Conservation (phyloP, 2,113 vertebrate species). For the Sorex fumeus region DNA sequence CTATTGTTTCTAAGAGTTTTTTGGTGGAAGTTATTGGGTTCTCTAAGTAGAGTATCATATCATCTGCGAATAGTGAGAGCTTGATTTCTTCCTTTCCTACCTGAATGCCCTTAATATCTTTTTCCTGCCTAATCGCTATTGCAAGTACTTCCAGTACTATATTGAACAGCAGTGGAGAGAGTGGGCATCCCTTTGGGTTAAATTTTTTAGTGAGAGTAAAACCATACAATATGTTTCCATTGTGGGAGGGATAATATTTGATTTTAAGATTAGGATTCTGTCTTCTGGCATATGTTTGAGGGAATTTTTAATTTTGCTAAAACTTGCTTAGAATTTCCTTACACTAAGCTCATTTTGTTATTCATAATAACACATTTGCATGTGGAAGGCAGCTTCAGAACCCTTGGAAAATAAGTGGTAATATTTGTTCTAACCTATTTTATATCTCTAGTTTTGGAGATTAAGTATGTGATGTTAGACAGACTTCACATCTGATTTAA, state of each 20-base stretch:
- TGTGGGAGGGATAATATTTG: conserved; percentile 32
- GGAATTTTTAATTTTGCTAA: conserved; percentile 25
- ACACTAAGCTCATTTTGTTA: conserved; percentile 45
- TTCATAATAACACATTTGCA: conserved; percentile 26
- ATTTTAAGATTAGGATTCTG: conserved; percentile 54
- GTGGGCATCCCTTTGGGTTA: no score
- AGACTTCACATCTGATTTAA: conserved; percentile 23
- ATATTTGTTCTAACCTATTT: conserved; percentile 68
- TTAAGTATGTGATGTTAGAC: background rate
- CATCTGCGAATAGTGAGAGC: no score
- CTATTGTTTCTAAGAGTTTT: no score
- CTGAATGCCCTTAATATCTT: no score
- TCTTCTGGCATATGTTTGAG: conserved; percentile 38
- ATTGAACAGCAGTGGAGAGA: no score
- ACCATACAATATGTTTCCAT: background rate
- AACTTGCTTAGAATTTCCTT: conserved; percentile 2
- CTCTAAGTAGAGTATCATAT: no score
- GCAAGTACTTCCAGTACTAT: no score
- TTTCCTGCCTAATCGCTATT: no score
- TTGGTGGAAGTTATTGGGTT: no score
- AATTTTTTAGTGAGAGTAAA: conserved; percentile 54
- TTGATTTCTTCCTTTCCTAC: no score
- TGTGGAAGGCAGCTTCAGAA: conserved; percentile 3
- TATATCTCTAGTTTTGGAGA: conserved; percentile 23
- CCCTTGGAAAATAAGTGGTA: conserved; percentile 36